Conservation (phyloP, 2,888 invertebrate species). For the Caenorhabditis angaria region DNA sequence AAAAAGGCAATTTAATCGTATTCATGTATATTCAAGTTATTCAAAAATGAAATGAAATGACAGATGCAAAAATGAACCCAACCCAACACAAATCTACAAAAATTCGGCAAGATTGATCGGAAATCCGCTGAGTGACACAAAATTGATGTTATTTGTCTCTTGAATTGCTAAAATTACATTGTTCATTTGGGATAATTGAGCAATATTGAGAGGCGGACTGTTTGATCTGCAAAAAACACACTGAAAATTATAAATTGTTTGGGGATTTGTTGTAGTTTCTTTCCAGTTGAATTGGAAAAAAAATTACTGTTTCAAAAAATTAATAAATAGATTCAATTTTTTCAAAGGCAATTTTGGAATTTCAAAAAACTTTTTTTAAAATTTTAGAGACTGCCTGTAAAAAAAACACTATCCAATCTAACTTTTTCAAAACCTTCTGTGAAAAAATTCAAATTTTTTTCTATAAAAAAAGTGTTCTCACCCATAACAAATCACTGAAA, state of each 20-base stretch:
- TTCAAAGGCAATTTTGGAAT: too few species aligned
- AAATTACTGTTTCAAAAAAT: too few species aligned
- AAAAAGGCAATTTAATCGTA: conserved; percentile 22
- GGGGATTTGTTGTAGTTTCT: too few species aligned
- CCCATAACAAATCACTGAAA: conserved; percentile 31
- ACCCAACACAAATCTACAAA: conserved; percentile 10
- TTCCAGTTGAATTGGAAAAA: too few species aligned
- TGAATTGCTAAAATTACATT: conserved; percentile 34
- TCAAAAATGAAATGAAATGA: conserved; percentile 10
- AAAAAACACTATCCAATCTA: too few species aligned
- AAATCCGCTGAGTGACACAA: conserved; percentile 24
- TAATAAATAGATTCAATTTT: too few species aligned
- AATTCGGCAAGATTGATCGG: conserved; percentile 15
- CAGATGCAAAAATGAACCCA: not conserved
- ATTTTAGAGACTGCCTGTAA: too few species aligned
- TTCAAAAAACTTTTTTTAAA: too few species aligned
- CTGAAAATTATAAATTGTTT: not conserved
- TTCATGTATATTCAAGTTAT: conserved; percentile 19
- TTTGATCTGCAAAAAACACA: conserved; percentile 8
- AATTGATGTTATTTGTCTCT: conserved; percentile 31
- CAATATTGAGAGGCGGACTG: conserved; percentile 10
- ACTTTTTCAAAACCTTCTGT: conserved; percentile 5
- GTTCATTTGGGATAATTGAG: conserved; percentile 11
- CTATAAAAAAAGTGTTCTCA: not conserved
- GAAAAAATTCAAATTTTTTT: conserved; percentile 3